Evolutionary conservation across 1,140 invertebrate genomes (phyloP), one percentile per base, ranked within the genome.

Genomic region (Camponotus pennsylvanicus): DNA sequence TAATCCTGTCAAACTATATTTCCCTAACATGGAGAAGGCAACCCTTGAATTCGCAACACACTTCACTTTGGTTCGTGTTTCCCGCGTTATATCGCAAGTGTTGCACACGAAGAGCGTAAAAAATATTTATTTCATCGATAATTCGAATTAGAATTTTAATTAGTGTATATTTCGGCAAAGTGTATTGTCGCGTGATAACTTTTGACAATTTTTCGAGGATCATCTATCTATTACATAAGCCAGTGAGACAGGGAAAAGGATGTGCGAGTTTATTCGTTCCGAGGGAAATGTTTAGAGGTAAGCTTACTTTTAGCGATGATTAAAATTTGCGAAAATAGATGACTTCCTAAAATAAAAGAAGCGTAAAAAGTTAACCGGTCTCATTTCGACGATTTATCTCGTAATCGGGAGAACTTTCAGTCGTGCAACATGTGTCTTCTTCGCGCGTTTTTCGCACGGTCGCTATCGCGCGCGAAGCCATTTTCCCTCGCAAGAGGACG

Each of bases 321-420:
- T 34, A 11, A 42, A 21, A 76, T 18, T 21, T 13, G 11, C 76
- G n/a, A 15, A 42, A 77, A 64, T 40, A 32, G 27, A 2, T 8
- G 37, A 21, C 21, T 2, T 42, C 45, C 21, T 21, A 15, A 69
- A 57, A 42, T 55, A 27, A 57, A 55, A 40, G 18, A n/a, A 11
- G 49, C 1, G 27, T 21, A 27, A 40, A 15, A 40, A 55, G 21
- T 52, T 42, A n/a, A 18, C 8, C 11, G 6, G 45, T 37, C 2
- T 80, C 13, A 52, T 80, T 37, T n/a, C 13, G 37, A 37, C 63
- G 64, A 52, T 80, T 80, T 69, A 80, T 80, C 15, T 69, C 45
- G 13, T 11, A 34, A 61, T n/a, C 9, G 2, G 7, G 8, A 13
- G 37, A 34, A 37, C 5, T 11, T 77, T 1, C 42, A 37, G 40